Evolutionary conservation across 2,888 invertebrate species (phyloP).

Genomic region (Cremastobaeus sp.): DNA sequence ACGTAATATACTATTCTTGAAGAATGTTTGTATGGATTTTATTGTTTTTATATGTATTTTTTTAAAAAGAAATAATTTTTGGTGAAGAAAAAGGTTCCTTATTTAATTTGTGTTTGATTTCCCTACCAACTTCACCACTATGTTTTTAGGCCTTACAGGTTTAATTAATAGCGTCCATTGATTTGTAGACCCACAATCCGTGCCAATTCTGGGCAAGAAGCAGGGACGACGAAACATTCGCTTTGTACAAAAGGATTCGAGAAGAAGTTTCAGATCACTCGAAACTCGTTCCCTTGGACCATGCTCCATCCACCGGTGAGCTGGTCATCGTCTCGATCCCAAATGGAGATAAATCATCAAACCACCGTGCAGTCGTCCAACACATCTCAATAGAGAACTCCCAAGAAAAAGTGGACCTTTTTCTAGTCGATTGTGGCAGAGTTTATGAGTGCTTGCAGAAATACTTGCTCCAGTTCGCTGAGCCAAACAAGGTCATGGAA

Average conservation of each 20-base stretch:
- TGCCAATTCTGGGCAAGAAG: conserved; percentile 85
- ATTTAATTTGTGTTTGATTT: too few species aligned
- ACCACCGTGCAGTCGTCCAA: conserved; percentile 69
- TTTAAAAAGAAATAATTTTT: too few species aligned
- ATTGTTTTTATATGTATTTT: conserved; percentile 7
- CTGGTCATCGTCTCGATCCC: conserved; percentile 81
- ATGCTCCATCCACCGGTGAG: conserved; percentile 78
- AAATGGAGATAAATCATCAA: conserved; percentile 39
- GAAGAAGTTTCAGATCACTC: conserved; percentile 70
- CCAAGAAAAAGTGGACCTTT: conserved; percentile 80
- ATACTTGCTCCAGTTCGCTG: conserved; percentile 72
- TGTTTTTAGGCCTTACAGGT: too few species aligned
- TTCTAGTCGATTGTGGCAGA: conserved; percentile 90
- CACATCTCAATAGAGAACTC: conserved; percentile 59
- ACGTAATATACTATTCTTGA: too few species aligned
- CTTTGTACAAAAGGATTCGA: conserved; percentile 74
- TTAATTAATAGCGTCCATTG: not conserved
- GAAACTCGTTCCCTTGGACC: conserved; percentile 58
- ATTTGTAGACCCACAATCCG: conserved; percentile 81
- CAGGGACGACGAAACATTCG: conserved; percentile 78
- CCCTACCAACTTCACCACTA: too few species aligned
- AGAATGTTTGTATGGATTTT: too few species aligned
- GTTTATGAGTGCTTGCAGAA: conserved; percentile 78
- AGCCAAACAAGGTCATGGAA: conserved; percentile 36
- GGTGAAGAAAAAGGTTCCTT: too few species aligned